Base-by-base conservation (phyloP, 2,888 invertebrate genomes). In the Litoditis marina region DNA sequence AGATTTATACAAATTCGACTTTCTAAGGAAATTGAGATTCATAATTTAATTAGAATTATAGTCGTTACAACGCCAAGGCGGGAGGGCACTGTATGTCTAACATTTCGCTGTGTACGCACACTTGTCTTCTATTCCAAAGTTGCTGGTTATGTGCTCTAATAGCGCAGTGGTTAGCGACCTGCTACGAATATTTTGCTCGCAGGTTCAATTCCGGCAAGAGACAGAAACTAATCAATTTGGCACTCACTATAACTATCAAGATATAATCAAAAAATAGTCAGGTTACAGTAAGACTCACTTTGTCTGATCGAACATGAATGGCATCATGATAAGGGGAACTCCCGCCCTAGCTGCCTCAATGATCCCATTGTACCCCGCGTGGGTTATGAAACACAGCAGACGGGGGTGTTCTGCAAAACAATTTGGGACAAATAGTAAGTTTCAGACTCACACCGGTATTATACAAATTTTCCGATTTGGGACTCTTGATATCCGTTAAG, bases 291-390 rank as follows among this genome's bases (percentile, higher is more conserved):
- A n/a, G n/a, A 54, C 57, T 69, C 58, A 56, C 75, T 65, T 51
- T 32, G 71, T 54, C 61, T 73, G 63, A 63, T 59, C 63, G 59
- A 63, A 64, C 68, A 75, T 74, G 51, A 75, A 68, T 8, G 72
- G 72, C 16, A 74, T 66, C 8, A 63, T 56, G 30, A 74, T 32
- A 1, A 78, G 52, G 2, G 78, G 78, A 36, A 73, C 64, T 39
- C 76, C 78, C 16, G 63, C 54, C 34, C 64, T 51, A 1, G 78
- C 74, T 2, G 77, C 67, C 63, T 79, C 79, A 65, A 79, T 63
- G n/a, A 79, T 50, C 52, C 76, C 73, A 56, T 79, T 79, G 52
- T 78, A 79, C 0, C 79, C 79, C 16, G 68, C 70, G 54, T 79
- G 79, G 3, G 78, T 79, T 42, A 79, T 76, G 69, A 79, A 78